Evolutionary conservation across 2,113 vertebrate genomes (phyloP).

Genomic region (Steatornis caripensis): DNA sequence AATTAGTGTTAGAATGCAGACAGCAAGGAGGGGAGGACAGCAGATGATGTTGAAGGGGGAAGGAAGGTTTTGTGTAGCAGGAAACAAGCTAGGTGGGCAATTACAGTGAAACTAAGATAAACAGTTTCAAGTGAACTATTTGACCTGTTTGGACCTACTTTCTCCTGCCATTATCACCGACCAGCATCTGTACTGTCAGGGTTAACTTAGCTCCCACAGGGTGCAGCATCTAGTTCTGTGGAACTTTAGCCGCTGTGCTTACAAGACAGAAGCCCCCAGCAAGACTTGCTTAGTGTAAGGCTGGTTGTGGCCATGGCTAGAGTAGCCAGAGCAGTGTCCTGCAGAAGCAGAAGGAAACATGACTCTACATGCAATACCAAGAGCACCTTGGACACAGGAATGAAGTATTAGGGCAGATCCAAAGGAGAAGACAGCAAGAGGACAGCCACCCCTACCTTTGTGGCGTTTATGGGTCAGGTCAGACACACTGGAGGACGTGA

Average conservation of each 20-base stretch:
- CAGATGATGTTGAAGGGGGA: background rate
- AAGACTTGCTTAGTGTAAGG: background rate
- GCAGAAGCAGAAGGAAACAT: background rate
- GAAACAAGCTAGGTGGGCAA: background rate
- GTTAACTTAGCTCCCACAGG: background rate
- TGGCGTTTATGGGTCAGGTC: background rate
- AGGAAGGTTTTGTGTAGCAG: background rate
- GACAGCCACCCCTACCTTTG: background rate
- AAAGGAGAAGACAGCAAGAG: background rate
- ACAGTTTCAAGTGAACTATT: background rate
- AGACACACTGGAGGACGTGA: background rate
- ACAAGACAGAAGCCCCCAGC: background rate
- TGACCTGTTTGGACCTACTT: background rate
- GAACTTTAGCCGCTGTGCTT: background rate
- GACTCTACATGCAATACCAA: background rate
- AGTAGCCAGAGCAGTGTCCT: background rate
- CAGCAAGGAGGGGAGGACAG: background rate
- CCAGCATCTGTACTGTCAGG: background rate
- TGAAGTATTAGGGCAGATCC: accelerated
- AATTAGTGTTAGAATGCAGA: background rate
- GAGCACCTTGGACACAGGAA: background rate
- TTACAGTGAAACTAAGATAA: background rate
- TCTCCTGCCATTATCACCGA: background rate
- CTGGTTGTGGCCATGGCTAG: background rate
- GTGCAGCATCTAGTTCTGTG: background rate